Evolutionary conservation across 2,113 vertebrate genomes (phyloP), one percentile per base, ranked within the genome.

Genomic region (Chrysemys picta): DNA sequence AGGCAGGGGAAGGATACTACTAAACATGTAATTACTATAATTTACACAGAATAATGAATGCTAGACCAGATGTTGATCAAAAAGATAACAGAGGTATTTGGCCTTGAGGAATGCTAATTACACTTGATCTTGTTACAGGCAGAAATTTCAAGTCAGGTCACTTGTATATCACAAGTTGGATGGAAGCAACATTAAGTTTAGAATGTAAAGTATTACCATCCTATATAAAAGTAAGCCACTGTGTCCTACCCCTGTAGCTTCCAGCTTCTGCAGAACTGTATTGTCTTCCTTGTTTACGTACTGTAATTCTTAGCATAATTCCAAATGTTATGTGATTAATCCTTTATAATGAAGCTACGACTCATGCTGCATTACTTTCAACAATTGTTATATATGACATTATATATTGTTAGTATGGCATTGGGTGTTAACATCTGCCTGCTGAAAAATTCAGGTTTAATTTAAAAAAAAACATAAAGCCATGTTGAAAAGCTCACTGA

Each of bases 161-260:
- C 24, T 22, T 49, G 50, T 13, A 42, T 50, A 42, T n/a, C 9
- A 13, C 19, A 49, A 17, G 17, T 21, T 59, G 27, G 25, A 25
- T 2, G 35, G 11, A 45, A 14, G 85, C 69, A 31, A 5, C 0
- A 3, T 50, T 10, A 49, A 27, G 49, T 42, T 50, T 49, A 24
- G 31, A 38, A 79, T 1, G 5, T 2, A 2, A 49, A 8, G 31
- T 5, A 54, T 9, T 24, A 3, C 49, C 80, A 13, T 57, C 72
- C 1, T 1, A 25, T 7, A 7, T 2, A 49, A 49, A 50, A 0
- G 7, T 3, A 25, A 10, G 1, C 2, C 0, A 1, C 35, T 8
- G 57, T 19, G 9, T 21, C 75, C 35, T 21, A 1, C 14, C 56
- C 50, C 42, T 8, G 1, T 0, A 31, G 91, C n/a, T 8, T 59